phyloP scores from a whole-genome alignment of 2,888 invertebrate species.

The Drosophila recens region DNA sequence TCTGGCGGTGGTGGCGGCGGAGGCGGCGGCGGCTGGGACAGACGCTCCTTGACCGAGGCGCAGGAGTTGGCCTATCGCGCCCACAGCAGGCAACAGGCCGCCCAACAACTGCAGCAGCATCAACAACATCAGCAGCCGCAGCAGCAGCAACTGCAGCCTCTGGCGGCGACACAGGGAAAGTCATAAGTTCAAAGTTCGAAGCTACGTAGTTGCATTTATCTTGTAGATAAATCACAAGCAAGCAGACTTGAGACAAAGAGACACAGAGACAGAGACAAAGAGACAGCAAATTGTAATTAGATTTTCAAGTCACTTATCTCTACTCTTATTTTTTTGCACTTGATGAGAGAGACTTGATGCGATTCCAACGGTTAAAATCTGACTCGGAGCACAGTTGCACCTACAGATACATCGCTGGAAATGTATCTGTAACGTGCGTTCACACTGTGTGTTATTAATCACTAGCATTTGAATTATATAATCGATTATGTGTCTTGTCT shows the following conservation, averaged over 20 bases:
- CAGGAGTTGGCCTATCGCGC: conserved; percentile 91
- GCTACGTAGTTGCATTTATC: conserved; percentile 74
- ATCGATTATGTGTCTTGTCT: conserved; percentile 68
- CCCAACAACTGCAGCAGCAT: conserved; percentile 57
- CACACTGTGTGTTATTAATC: conserved; percentile 59
- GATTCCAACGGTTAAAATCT: conserved; percentile 63
- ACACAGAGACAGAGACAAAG: conserved; percentile 26
- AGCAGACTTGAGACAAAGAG: conserved; percentile 24
- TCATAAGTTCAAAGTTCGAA: conserved; percentile 62
- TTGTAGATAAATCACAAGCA: conserved; percentile 75
- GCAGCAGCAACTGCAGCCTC: conserved; percentile 45
- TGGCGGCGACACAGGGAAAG: conserved; percentile 50
- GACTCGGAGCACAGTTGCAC: conserved; percentile 65
- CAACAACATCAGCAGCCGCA: conserved; percentile 50
- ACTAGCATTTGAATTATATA: conserved; percentile 67
- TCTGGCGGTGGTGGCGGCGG: conserved; percentile 86
- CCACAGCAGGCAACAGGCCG: conserved; percentile 86
- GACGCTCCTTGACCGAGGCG: conserved; percentile 87
- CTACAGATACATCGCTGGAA: conserved; percentile 65
- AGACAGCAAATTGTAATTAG: conserved; percentile 73
- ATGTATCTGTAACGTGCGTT: conserved; percentile 73
- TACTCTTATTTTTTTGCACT: conserved; percentile 32
- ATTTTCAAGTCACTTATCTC: conserved; percentile 47
- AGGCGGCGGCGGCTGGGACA: conserved; percentile 90
- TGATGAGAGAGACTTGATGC: conserved; percentile 51